Evolutionary conservation across 2,888 invertebrate genomes (phyloP).

Genomic region (Harpagoxenus sublaevis): DNA sequence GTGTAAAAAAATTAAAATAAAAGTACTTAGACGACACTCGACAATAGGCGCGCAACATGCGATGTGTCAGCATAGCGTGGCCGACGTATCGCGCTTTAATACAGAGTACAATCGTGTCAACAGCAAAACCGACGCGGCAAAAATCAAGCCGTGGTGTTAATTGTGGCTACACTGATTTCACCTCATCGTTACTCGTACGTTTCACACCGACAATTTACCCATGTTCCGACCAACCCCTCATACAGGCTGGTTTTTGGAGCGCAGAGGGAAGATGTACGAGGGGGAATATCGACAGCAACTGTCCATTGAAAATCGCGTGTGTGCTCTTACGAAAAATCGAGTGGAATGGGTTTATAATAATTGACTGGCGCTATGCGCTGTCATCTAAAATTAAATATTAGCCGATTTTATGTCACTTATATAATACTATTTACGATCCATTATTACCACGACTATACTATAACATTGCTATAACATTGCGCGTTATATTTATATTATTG

Average conservation of each 20-base stretch:
- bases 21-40: slow-evolving; percentile 51
- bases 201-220: slow-evolving; percentile 62
- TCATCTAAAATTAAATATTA: slow-evolving; percentile 27
- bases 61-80: slow-evolving; percentile 47
- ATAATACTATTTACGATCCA: slow-evolving; percentile 9
- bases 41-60: slow-evolving; percentile 40
- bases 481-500: neutral
- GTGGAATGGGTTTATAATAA: slow-evolving; percentile 60
- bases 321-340: slow-evolving; percentile 61
- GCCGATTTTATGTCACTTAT: slow-evolving; percentile 5
- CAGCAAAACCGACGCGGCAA: slow-evolving; percentile 77
- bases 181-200: slow-evolving; percentile 71
- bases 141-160: slow-evolving; percentile 74
- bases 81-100: slow-evolving; percentile 50
- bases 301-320: slow-evolving; percentile 77
- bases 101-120: slow-evolving; percentile 75
- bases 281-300: slow-evolving; percentile 79
- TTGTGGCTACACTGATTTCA: slow-evolving; percentile 74
- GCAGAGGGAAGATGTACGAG: slow-evolving; percentile 76
- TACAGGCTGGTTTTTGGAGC: slow-evolving; percentile 55
- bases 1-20: slow-evolving; percentile 49
- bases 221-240: slow-evolving; percentile 52
- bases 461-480: neutral
- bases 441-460: neutral
- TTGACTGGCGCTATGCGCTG: slow-evolving; percentile 58